These are phyloP conservation scores for Gerris lacustris DNA, from an alignment of 2,888 invertebrate genomes.

Conservation along the genomic window DNA sequence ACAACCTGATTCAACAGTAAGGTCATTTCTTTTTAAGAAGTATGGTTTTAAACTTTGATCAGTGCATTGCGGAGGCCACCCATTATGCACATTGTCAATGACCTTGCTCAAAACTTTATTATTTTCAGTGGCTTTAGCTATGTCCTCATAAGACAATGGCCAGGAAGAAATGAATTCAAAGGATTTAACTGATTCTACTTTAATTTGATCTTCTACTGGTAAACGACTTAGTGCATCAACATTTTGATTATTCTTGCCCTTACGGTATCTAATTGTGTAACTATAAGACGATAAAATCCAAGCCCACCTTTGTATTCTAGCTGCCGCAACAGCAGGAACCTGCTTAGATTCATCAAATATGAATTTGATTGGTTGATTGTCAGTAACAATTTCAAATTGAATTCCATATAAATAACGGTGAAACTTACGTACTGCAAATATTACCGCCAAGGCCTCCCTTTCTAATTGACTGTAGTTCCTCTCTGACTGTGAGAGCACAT, in stretches of 20 bases:
- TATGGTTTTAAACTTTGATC: slow-evolving; percentile 12
- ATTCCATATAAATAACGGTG: not conserved
- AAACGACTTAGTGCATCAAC: slow-evolving; percentile 25
- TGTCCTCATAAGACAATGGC: slow-evolving; percentile 14
- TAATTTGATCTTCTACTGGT: slow-evolving; percentile 6
- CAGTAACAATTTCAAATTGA: slow-evolving; percentile 11
- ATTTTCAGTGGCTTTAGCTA: slow-evolving; percentile 6
- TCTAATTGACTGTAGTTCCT: slow-evolving; percentile 23
- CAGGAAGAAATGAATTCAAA: slow-evolving; percentile 4
- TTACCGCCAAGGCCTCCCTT: not conserved
- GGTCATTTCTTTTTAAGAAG: slow-evolving; percentile 7
- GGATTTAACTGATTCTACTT: not conserved
- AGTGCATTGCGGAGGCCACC: slow-evolving; percentile 12
- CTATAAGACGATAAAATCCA: slow-evolving; percentile 23
- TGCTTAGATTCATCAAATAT: slow-evolving; percentile 19
- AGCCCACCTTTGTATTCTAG: slow-evolving; percentile 20
- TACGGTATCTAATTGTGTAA: slow-evolving; percentile 23
- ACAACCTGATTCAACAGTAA: slow-evolving; percentile 12
- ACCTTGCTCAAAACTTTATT: slow-evolving; percentile 11
- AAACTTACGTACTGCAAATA: not conserved
- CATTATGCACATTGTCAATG: slow-evolving; percentile 11
- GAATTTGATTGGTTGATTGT: slow-evolving; percentile 18
- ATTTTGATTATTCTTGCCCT: slow-evolving; percentile 21
- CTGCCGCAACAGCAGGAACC: slow-evolving; percentile 19
- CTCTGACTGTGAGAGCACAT: slow-evolving; percentile 19